Evolutionary conservation across 1,140 invertebrate genomes (phyloP).

Genomic region (Drosophila varians): DNA sequence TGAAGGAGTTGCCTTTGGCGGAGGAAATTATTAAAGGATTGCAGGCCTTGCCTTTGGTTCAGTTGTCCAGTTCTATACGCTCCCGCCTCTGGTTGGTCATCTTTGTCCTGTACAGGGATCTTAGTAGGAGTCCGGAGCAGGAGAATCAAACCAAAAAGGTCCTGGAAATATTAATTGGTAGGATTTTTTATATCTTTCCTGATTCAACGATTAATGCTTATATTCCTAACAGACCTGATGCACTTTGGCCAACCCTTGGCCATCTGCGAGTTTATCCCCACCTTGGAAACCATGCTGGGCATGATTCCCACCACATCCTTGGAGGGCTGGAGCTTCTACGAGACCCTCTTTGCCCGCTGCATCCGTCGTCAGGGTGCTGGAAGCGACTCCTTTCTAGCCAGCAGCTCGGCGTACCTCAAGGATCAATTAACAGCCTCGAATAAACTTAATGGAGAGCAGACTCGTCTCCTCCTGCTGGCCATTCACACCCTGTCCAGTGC

Average conservation of each 20-base stretch:
- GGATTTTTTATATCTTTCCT: not conserved
- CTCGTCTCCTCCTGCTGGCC: constrained; percentile 59
- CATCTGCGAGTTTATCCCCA: constrained; percentile 39
- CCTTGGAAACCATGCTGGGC: constrained; percentile 33
- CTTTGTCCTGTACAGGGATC: constrained; percentile 37
- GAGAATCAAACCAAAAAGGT: constrained; percentile 7
- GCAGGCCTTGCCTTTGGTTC: constrained; percentile 39
- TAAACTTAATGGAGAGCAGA: constrained; percentile 14
- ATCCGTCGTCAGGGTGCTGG: constrained; percentile 39
- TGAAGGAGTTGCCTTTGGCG: constrained; percentile 21
- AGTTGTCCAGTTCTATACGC: constrained; percentile 41
- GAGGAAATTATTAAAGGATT: constrained; percentile 24
- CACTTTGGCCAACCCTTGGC: constrained; percentile 61
- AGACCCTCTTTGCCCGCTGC: constrained; percentile 56
- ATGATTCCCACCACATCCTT: constrained; percentile 17
- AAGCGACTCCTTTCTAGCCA: constrained; percentile 46
- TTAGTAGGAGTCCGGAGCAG: constrained; percentile 18
- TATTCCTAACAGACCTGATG: constrained; percentile 41
- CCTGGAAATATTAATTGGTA: constrained; percentile 53
- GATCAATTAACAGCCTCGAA: constrained; percentile 11
- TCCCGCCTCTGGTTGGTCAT: constrained; percentile 52
- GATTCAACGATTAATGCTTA: too few relatives aligned
- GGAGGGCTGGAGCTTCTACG: constrained; percentile 53
- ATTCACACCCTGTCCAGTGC: constrained; percentile 59
- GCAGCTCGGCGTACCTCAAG: constrained; percentile 32